phyloP scores from a whole-genome alignment of 2,113 vertebrate genomes.

The Pedionomus torquatus region DNA sequence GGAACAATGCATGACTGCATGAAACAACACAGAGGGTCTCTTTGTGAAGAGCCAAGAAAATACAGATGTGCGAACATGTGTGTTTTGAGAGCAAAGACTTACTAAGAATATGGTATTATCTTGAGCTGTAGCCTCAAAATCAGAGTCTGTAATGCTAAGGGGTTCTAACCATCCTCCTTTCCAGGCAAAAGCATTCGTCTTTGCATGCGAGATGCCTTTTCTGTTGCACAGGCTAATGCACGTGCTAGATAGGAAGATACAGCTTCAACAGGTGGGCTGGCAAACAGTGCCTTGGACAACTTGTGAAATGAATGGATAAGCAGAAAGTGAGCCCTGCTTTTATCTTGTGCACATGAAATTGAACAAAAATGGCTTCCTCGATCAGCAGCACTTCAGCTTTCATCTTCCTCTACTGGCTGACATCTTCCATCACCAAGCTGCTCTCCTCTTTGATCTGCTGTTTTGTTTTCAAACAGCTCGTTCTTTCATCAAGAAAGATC shows the following conservation, averaged over 20 bases:
- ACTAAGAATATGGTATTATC: not conserved
- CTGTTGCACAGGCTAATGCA: not conserved
- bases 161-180: not conserved
- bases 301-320: not conserved
- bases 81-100: not conserved
- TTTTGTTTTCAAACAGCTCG: conserved; percentile 35
- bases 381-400: not conserved
- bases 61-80: not conserved
- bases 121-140: not conserved
- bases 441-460: conserved; percentile 18
- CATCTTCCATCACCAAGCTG: not conserved
- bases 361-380: not conserved
- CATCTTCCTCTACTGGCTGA: not conserved
- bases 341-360: not conserved
- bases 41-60: not conserved
- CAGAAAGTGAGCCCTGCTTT: not conserved
- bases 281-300: not conserved
- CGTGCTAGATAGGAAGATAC: not conserved
- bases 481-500: conserved; percentile 30
- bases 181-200: not conserved
- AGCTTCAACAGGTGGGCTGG: not conserved
- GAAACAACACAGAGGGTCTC: not conserved
- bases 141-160: not conserved
- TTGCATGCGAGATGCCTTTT: not conserved
- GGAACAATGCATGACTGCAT: not conserved